Evolutionary conservation across 2,113 vertebrate genomes (phyloP).

Genomic region (Ia io): DNA sequence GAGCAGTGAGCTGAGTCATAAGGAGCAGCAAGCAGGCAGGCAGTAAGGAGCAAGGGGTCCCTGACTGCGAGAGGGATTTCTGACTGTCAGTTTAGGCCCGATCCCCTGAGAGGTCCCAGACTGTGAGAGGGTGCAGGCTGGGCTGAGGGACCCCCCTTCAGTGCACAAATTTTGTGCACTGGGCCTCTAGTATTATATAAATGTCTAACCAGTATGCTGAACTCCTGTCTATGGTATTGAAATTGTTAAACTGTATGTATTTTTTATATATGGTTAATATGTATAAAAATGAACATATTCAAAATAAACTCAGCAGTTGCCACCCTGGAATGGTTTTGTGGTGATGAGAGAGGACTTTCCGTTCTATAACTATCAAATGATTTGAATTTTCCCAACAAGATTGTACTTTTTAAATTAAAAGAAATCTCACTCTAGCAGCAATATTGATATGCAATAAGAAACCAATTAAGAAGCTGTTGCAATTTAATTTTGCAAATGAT

Average conservation of each 20-base stretch:
- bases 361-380: background rate
- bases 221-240: background rate
- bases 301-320: background rate
- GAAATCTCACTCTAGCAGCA: background rate
- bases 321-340: background rate
- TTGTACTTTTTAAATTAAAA: slow-evolving; percentile 27
- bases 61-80: too few species aligned
- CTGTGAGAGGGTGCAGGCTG: too few species aligned
- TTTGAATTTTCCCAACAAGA: background rate
- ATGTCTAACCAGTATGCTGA: background rate
- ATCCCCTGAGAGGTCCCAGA: too few species aligned
- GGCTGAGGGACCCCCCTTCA: too few species aligned
- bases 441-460: slow-evolving; percentile 1
- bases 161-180: too few species aligned
- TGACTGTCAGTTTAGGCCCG: too few species aligned
- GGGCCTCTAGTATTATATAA: background rate
- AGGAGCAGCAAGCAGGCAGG: too few species aligned
- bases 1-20: too few species aligned
- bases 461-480: background rate
- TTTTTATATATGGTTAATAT: background rate
- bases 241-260: background rate
- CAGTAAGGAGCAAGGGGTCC: too few species aligned
- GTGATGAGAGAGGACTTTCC: background rate
- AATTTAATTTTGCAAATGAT: slow-evolving; percentile 38
- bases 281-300: background rate